Percentiles rank a stretch among this genome's conserved stretches.
These are phyloP conservation scores for Prolemur simus DNA, from an alignment of 2,113 vertebrate genomes.

Conservation along the genomic window DNA sequence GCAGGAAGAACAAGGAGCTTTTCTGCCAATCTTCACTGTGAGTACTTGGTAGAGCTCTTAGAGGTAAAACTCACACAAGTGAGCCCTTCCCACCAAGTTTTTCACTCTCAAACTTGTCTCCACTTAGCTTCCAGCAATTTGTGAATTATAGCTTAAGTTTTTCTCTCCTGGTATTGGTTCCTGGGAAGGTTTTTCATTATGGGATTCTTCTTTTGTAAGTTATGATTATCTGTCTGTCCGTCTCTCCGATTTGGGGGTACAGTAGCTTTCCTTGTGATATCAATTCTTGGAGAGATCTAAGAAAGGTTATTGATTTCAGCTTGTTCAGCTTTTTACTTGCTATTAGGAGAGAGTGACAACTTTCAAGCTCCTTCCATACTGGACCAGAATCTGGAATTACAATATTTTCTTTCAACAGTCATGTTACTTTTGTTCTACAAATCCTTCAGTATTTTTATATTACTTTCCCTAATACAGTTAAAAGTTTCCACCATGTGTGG, in stretches of 20 bases:
- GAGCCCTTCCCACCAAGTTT: rapidly evolving
- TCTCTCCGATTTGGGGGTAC: not conserved
- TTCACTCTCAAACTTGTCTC: not conserved
- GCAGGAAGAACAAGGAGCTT: not conserved
- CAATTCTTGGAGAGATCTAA: not conserved
- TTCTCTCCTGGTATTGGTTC: not conserved
- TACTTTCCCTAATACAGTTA: not conserved
- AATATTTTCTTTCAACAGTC: not conserved
- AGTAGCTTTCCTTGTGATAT: not conserved
- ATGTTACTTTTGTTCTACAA: not conserved
- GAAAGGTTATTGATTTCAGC: not conserved
- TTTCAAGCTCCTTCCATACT: not conserved
- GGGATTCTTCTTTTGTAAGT: not conserved
- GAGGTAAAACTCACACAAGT: not conserved
- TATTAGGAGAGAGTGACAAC: not conserved
- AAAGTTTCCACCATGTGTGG: not conserved
- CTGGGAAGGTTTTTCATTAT: not conserved
- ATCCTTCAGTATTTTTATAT: not conserved
- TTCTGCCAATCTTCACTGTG: not conserved
- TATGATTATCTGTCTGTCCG: not conserved
- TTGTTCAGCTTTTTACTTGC: not conserved
- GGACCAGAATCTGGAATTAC: not conserved
- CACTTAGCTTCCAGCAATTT: not conserved
- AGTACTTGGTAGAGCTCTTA: not conserved
- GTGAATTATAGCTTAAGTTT: not conserved